Percentiles rank a stretch among this genome's conserved stretches.
Evolutionary conservation across 2,888 invertebrate species (phyloP).

Genomic region (Nemurella pictetii): DNA sequence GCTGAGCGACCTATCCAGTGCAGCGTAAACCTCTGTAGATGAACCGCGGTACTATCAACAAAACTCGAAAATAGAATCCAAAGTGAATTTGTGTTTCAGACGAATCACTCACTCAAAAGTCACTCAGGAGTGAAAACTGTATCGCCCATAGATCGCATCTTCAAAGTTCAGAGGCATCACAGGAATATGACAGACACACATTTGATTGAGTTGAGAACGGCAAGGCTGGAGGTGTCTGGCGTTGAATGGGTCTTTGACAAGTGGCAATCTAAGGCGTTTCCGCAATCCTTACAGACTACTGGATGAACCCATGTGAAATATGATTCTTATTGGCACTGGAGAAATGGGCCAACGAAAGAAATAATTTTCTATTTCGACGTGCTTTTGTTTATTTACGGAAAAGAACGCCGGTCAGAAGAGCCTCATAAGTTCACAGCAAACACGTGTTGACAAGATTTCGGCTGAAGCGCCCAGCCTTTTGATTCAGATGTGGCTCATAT

Average conservation of each 20-base stretch:
- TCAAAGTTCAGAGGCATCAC: not conserved
- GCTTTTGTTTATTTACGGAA: not conserved
- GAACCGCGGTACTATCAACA: constrained; percentile 23
- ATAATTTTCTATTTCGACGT: not conserved
- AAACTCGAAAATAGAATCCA: constrained; percentile 9
- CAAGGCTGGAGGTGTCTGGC: not conserved
- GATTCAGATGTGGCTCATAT: too few relatives aligned
- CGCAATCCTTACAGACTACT: not conserved
- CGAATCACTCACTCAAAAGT: constrained; percentile 1
- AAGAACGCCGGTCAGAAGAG: not conserved
- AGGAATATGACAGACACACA: not conserved
- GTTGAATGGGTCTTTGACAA: too few relatives aligned
- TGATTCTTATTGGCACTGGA: not conserved
- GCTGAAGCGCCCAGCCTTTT: too few relatives aligned
- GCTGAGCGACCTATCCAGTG: not conserved
- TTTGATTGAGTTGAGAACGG: not conserved
- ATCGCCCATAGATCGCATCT: too few relatives aligned
- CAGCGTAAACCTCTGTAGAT: not conserved
- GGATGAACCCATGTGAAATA: not conserved
- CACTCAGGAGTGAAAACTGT: not conserved
- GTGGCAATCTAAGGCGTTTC: not conserved
- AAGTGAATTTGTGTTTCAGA: constrained; percentile 1
- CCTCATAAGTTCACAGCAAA: too few relatives aligned
- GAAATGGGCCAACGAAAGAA: not conserved
- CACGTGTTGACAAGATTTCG: too few relatives aligned